Base-by-base conservation (phyloP, 1,140 invertebrate genomes). In the Bombus breviceps region DNA sequence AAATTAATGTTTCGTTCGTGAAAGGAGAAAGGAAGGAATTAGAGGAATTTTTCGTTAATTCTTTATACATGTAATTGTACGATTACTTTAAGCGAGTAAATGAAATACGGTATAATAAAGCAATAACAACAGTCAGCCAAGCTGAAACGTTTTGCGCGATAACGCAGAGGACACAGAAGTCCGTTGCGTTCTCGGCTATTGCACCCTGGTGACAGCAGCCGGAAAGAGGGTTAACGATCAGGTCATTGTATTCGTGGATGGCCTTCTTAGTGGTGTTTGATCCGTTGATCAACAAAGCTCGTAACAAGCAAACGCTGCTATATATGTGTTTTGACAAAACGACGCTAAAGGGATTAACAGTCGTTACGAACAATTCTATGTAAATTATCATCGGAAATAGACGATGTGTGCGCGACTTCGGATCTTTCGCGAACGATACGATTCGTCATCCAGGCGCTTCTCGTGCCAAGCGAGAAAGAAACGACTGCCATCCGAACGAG, bases 201-300 rank as follows among this genome's bases (percentile, higher is more conserved):
- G 73, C 43, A 79, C 75, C 82, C 64, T 43, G 57, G 59, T 73
- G 71, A 83, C 74, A 37, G 32, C 15, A 59, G 59, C 69, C 75
- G 57, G 83, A 80, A 85, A 71, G 64, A 81, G 77, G 77, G 83
- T 87, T 87, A 87, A 87, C 83, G 83, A 85, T 87, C 83, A 78
- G 77, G 72, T 87, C 71, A n/a, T 80, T 71, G 71, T 81, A 87
- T 69, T 78, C 34, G 13, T 53, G 28, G 66, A 80, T 80, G 53
- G 32, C 73, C 66, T 57, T 83, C 15, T 28, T 28, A 28, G 64
- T n/a, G 15, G 6, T 32, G 39, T 34, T 25, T 37, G 76, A 85
- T 64, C 41, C 76, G 71, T 32, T 85, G 76, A 85, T 71, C 86
- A 72, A 85, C 85, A 87, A 80, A 80, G 75, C 43, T 64, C 39